phyloP scores from a whole-genome alignment of 2,113 vertebrate genomes.

The Caretta caretta region DNA sequence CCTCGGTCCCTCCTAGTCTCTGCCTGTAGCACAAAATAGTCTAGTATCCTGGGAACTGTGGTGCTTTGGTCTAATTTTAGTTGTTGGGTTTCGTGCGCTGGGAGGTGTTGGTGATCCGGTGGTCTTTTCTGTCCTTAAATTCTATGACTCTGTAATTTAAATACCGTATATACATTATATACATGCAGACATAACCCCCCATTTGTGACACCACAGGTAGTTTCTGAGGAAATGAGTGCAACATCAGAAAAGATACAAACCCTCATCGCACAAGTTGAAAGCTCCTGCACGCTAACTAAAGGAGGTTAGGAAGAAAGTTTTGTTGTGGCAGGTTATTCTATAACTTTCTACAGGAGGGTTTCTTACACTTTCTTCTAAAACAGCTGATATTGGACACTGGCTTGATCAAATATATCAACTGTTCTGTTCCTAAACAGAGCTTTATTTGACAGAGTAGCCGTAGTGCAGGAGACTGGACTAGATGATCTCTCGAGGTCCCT shows the following conservation, averaged over 20 bases:
- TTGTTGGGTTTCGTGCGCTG: not conserved
- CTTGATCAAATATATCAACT: not conserved
- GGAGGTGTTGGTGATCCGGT: not conserved
- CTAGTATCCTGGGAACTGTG: not conserved
- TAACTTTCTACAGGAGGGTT: not conserved
- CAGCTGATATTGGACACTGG: not conserved
- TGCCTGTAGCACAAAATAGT: not conserved
- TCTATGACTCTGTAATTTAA: not conserved
- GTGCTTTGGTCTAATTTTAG: not conserved
- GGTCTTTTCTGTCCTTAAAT: not conserved
- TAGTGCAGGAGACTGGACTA: no score
- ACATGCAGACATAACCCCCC: not conserved
- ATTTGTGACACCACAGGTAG: not conserved
- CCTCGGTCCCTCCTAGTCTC: not conserved
- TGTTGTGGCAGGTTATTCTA: not conserved
- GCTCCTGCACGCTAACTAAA: not conserved
- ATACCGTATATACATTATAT: not conserved
- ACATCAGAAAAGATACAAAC: not conserved
- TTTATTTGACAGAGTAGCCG: not conserved
- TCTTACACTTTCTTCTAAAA: not conserved
- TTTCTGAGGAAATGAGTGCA: slow-evolving; percentile 1
- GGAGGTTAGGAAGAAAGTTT: not conserved
- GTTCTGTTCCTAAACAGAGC: not conserved
- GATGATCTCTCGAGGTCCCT: no score
- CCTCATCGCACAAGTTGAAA: not conserved